Conservation (phyloP, 2,888 invertebrate species). For the Pseudanteris insignis region DNA sequence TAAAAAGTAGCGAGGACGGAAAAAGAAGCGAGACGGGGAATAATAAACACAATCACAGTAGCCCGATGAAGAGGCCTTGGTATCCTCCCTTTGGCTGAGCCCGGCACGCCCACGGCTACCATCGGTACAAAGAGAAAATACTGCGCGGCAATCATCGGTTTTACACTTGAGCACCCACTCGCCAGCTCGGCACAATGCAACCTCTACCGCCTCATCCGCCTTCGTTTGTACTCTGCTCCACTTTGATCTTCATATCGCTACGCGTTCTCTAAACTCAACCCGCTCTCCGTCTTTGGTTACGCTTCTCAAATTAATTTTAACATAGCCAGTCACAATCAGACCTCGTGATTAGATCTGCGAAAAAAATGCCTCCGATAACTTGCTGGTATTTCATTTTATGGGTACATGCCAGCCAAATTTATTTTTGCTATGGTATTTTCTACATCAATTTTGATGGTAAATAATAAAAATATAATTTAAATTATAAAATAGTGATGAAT, state of each 20-base stretch:
- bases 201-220: slow-evolving; percentile 21
- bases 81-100: slow-evolving; percentile 62
- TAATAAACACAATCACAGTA: slow-evolving; percentile 57
- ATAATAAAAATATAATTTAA: no score
- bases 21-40: slow-evolving; percentile 52
- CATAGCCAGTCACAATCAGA: no score
- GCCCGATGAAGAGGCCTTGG: slow-evolving; percentile 61
- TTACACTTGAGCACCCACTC: slow-evolving; percentile 60
- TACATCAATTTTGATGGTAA: no score
- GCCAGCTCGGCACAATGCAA: slow-evolving; percentile 39
- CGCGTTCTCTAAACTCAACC: slow-evolving; percentile 25
- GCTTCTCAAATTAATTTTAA: no score
- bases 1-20: no score
- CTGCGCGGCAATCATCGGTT: slow-evolving; percentile 63
- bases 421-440: no score
- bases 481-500: no score
- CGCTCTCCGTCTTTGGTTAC: slow-evolving; percentile 52
- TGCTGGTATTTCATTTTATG: no score
- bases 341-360: no score
- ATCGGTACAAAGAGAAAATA: slow-evolving; percentile 59
- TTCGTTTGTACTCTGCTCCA: slow-evolving; percentile 28
- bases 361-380: no score
- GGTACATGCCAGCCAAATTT: no score
- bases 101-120: slow-evolving; percentile 64
- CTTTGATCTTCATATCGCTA: slow-evolving; percentile 45